Evolutionary conservation across 2,113 vertebrate species (phyloP).

Genomic region (Phyllostomus discolor): DNA sequence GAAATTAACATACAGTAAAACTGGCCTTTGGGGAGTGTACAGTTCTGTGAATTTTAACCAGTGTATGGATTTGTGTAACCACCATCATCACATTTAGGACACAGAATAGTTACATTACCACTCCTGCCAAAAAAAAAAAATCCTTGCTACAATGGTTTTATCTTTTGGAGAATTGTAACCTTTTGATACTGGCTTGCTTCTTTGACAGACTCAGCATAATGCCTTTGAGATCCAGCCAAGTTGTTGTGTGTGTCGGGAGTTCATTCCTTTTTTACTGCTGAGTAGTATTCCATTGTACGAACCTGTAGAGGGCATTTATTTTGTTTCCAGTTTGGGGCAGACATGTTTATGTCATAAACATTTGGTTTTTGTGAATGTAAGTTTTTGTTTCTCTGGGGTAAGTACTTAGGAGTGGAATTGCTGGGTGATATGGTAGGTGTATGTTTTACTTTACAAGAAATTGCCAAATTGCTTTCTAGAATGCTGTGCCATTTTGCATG

Average conservation of each 20-base stretch:
- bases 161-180: not conserved
- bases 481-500: not conserved
- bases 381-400: not conserved
- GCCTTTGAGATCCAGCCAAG: not conserved
- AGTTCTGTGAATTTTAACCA: not conserved
- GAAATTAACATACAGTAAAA: not conserved
- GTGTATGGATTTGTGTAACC: not conserved
- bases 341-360: not conserved
- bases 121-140: not conserved
- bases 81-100: not conserved
- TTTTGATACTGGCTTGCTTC: not conserved
- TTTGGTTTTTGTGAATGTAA: not conserved
- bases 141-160: not conserved
- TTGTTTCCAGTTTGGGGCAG: not conserved
- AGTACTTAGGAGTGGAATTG: not conserved
- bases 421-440: not conserved
- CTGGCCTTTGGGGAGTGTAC: not conserved
- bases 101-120: not conserved
- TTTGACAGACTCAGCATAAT: not conserved
- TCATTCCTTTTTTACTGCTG: not conserved
- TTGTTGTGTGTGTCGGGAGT: not conserved
- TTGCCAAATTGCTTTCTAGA: not conserved
- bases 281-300: not conserved
- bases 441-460: not conserved
- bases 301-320: too few species aligned